Base-by-base conservation (phyloP, 2,797 vertebrate genomes). In the Chloroceryle inda region DNA sequence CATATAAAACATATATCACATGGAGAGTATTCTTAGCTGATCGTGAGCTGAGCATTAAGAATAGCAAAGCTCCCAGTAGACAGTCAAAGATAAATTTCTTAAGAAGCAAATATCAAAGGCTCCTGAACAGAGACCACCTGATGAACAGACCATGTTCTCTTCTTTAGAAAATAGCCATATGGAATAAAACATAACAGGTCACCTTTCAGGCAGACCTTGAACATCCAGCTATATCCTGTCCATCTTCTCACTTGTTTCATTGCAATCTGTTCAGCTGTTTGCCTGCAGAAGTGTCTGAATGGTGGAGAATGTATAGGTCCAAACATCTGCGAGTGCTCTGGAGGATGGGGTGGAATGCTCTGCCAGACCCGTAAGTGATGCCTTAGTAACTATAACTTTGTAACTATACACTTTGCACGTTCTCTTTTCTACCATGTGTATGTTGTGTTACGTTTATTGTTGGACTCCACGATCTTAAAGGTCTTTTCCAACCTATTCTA, bases 361-460 rank as follows among this genome's bases (percentile, higher is more conserved):
- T 98, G 98, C 80, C 98, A 99, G 87, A 98, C 96, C 64, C 97
- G 97, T 98, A 97, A 98, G 97, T 96, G 78, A 31, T 76, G 72
- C 53, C 52, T 44, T 27, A 1, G 22, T 56, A 71, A 4, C 55
- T 31, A 11, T 29, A 27, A 5, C 24, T 81, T 21, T 27, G 24
- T 21, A 45, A 20, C 40, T 52, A 27, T 2, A 2, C 42, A 14
- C 5, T 0, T 16, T n/a, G 24, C 66, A 0, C 23, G 0, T 6
- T 18, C 11, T 1, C 5, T 33, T 45, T 72, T 31, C 44, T 68
- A 6, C 29, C 38, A 0, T 4, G 18, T 20, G 29, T 24, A 1
- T 29, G 4, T 13, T 27, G 29, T 19, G 23, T 18, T 67, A 42
- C 40, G 17, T 64, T 82, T 33, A 15, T 4, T 12, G 53, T 50